These are phyloP conservation scores for Lutjanus campechanus DNA, from an alignment of 2,797 vertebrate genomes.

Conservation along the genomic window DNA sequence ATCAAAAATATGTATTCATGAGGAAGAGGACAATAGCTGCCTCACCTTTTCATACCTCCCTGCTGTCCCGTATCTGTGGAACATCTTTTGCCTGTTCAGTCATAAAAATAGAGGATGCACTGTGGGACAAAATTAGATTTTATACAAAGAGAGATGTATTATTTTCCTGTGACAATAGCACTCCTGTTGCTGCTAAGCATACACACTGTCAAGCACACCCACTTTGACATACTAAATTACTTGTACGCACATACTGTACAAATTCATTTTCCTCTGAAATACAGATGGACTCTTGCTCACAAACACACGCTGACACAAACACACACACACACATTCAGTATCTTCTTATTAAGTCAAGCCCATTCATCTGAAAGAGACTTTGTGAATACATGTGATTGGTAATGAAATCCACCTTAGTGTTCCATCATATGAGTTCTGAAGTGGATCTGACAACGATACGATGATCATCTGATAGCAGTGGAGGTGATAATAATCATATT, in stretches of 20 bases:
- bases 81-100: constrained; percentile 64
- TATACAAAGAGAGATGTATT: constrained; percentile 62
- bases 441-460: constrained; percentile 43
- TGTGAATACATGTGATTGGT: constrained; percentile 41
- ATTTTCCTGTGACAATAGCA: constrained; percentile 52
- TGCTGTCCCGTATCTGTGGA: constrained; percentile 52
- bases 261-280: constrained; percentile 26
- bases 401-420: constrained; percentile 56
- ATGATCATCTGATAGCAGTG: constrained; percentile 51
- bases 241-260: constrained; percentile 27
- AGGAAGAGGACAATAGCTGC: constrained; percentile 65
- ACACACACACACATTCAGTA: constrained; percentile 12
- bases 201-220: constrained; percentile 22
- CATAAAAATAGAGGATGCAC: constrained; percentile 49
- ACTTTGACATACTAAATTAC: constrained; percentile 15
- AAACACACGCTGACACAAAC: background rate
- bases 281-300: constrained; percentile 11
- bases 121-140: constrained; percentile 67
- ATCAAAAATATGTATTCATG: constrained; percentile 78
- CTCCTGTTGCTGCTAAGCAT: constrained; percentile 45
- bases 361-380: constrained; percentile 39
- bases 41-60: constrained; percentile 63
- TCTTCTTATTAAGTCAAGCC: constrained; percentile 33
- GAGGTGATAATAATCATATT: constrained; percentile 60
- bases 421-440: constrained; percentile 54